Evolutionary conservation across 2,797 vertebrate genomes (phyloP), one percentile per base, ranked within the genome.

Genomic region (Meriones psammophilus): DNA sequence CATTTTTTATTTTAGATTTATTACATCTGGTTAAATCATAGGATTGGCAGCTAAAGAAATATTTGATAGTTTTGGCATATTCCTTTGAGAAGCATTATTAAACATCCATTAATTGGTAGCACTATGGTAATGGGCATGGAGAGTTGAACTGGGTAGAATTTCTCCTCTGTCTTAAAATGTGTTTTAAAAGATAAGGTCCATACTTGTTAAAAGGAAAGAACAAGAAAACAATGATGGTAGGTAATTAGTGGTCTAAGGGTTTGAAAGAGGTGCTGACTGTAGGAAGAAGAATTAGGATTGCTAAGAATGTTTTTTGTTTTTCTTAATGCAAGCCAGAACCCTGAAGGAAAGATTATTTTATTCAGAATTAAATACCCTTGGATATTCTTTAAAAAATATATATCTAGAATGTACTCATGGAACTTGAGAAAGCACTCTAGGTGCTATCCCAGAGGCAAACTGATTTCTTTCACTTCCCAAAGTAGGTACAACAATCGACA

Each of bases 301-400:
- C 56, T n/a, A 62, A 42, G 24, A 64, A 54, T 39, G 42, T 24
- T 46, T 76, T 46, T 56, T 66, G 88, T 96, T 94, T 90, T 77
- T n/a, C 42, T 87, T 88, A 94, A n/a, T 73, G 42, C 39, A 64
- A 96, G 42, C 20, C 71, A 92, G 66, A 8, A 8, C 3, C 62
- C 36, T 18, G 7, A 79, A 28, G 64, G 66, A 81, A 36, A 97
- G 26, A 90, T 86, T 78, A 94, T 92, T 5, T 39, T 93, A 14
- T 30, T 88, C 54, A 93, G 24, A 88, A 78, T 54, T 26, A 36
- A 58, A 81, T 1, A 26, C 54, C 18, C 77, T 68, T 68, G 30
- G 64, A 93, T 79, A 95, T 73, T 87, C 94, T 95, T 85, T 89
- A 88, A 56, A 39, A 83, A 91, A 95, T n/a, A n/a, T n/a, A 87